Evolutionary conservation across 2,888 invertebrate genomes (phyloP).

Genomic region (Pandemis cinnamomeana): DNA sequence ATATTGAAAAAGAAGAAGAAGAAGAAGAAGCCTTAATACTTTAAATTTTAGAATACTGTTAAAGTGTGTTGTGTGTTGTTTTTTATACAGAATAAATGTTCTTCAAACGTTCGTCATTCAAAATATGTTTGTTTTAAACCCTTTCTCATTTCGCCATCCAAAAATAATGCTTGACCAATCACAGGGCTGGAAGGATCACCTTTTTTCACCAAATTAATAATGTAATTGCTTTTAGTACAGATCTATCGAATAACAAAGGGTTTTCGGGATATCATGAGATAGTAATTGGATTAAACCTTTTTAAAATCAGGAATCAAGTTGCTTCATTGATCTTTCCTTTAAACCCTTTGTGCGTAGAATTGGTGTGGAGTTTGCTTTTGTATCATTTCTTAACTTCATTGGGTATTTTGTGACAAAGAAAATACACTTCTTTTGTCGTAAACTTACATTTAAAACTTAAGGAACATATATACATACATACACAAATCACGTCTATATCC

Average conservation of each 20-base stretch:
- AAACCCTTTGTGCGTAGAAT: background rate
- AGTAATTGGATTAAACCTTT: constrained; percentile 21
- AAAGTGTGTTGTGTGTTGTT: background rate
- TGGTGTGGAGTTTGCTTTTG: background rate
- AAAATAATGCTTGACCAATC: background rate
- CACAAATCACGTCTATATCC: no score
- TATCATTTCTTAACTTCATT: background rate
- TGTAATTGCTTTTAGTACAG: constrained; percentile 3
- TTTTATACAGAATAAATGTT: no score
- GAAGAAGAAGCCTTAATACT: no score
- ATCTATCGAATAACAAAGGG: constrained; percentile 12
- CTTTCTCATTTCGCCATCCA: background rate
- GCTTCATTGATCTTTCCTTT: constrained; percentile 11
- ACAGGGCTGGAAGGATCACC: background rate
- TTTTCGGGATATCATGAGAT: background rate
- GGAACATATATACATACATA: no score
- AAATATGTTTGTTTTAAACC: no score
- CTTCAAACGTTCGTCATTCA: no score
- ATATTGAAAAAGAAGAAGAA: no score
- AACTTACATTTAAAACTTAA: no score
- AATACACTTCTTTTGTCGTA: background rate
- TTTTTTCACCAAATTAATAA: constrained; percentile 6
- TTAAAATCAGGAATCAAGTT: constrained; percentile 5
- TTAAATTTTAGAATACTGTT: no score
- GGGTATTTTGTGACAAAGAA: background rate